Evolutionary conservation across 2,888 invertebrate genomes (phyloP).

Genomic region (Trisateles emortualis): DNA sequence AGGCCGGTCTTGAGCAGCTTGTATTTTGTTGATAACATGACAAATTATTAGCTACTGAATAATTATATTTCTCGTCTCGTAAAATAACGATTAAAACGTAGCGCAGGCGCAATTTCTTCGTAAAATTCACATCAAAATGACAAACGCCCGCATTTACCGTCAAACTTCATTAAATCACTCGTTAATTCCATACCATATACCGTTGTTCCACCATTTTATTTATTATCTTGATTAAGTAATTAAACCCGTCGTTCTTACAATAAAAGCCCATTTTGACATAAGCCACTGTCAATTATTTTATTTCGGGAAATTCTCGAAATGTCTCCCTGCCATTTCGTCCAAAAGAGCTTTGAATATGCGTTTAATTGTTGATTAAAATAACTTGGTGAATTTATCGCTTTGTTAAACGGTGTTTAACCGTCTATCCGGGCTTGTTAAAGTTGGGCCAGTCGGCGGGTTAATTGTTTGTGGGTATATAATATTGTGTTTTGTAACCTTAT

Average conservation of each 20-base stretch:
- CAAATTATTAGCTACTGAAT: too few species aligned
- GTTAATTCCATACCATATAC: slow-evolving; percentile 2
- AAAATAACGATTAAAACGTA: not conserved
- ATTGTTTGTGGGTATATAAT: slow-evolving; percentile 13
- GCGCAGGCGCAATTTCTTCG: not conserved
- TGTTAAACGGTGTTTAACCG: slow-evolving; percentile 30
- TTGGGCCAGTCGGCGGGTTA: slow-evolving; percentile 15
- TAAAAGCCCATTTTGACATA: slow-evolving; percentile 19
- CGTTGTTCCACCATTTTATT: slow-evolving; percentile 21
- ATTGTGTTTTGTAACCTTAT: not conserved
- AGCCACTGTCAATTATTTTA: slow-evolving; percentile 42
- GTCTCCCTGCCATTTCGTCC: slow-evolving; percentile 25
- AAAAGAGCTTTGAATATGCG: slow-evolving; percentile 27
- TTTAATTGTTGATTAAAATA: slow-evolving; percentile 53
- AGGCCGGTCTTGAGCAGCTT: too few species aligned
- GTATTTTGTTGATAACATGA: too few species aligned
- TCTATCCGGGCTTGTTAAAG: slow-evolving; percentile 16
- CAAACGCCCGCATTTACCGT: slow-evolving; percentile 20
- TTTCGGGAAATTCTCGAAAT: slow-evolving; percentile 43
- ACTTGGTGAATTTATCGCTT: slow-evolving; percentile 33
- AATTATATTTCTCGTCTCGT: not conserved
- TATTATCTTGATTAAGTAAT: slow-evolving; percentile 45
- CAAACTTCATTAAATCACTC: slow-evolving; percentile 11
- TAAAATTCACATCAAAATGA: slow-evolving; percentile 34
- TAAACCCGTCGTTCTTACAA: slow-evolving; percentile 10